Base-by-base conservation (phyloP, 2,797 vertebrate species). In the Sebastes ruberrimus region DNA sequence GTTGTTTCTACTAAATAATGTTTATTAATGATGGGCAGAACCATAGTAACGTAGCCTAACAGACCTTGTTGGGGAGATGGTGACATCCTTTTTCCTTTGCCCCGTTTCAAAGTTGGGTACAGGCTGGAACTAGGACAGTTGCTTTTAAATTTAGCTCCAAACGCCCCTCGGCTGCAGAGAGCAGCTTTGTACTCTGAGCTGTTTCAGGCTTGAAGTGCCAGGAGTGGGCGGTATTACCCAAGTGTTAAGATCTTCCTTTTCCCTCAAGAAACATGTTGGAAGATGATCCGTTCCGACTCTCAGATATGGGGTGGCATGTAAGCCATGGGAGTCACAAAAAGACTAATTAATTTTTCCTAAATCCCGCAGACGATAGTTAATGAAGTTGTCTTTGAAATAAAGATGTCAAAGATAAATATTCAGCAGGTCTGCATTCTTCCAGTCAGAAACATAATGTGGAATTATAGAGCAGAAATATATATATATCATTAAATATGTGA, bases 61-160 rank as follows among this genome's bases (percentile, higher is more conserved):
- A n/a, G 22, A n/a, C 46, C n/a, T 65, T 81, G 52, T 81, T 55
- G 56, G 66, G 35, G 56, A 67, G 59, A 57, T 49, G 77, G 73
- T 87, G 74, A 65, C 78, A 82, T 86, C 63, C 67, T 86, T 85
- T 81, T 88, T 87, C 59, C 75, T 75, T 86, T 92, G 92, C 89
- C 93, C 89, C 78, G 71, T 93, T 94, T 88, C 78, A 88, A 85
- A 93, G 89, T 88, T 91, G 88, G 82, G 91, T 89, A 49, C 84
- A 87, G 68, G 60, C 85, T 88, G 64, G 90, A 96, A 94, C 85
- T 96, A 92, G 95, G 95, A 86, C 95, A 92, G 65, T 85, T 75
- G 73, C 90, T 94, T 94, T 96, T 95, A 96, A 95, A 94, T 95
- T 95, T 96, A 96, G 94, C 91, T 90, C 85, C 88, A 84, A 90